Evolutionary conservation across 2,113 vertebrate species (phyloP).

Genomic region (Otis tarda): DNA sequence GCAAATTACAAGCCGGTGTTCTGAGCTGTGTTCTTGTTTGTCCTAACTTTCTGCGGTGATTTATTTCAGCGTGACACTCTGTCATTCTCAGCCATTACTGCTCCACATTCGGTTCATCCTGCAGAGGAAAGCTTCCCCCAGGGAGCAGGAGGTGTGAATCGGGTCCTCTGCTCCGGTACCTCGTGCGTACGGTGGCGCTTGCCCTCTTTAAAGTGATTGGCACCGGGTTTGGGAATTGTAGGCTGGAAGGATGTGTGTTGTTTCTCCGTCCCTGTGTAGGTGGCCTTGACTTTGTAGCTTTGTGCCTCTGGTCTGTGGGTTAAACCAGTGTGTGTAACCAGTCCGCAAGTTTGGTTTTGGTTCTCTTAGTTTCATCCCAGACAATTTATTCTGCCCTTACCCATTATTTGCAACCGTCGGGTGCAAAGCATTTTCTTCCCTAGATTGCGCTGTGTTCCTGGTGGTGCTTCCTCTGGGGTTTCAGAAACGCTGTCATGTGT

Average conservation of each 20-base stretch:
- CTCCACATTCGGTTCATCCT: not conserved
- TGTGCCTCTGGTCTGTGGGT: not conserved
- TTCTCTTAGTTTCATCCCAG: not conserved
- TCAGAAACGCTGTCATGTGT: not conserved
- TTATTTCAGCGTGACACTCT: not conserved
- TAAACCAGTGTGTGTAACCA: not conserved
- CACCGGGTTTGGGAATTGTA: not conserved
- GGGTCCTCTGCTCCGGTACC: not conserved
- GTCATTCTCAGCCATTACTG: not conserved
- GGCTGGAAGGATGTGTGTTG: not conserved
- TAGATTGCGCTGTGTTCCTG: not conserved
- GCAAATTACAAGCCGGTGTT: not conserved
- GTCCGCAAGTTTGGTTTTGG: not conserved
- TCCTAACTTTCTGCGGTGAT: not conserved
- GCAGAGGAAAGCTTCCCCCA: not conserved
- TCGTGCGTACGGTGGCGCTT: too few species aligned
- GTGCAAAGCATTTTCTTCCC: not conserved
- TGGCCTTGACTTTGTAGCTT: not conserved
- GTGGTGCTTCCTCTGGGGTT: not conserved
- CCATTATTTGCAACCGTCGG: not conserved
- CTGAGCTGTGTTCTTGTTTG: not conserved
- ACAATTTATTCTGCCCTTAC: not conserved
- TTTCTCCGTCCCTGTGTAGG: not conserved
- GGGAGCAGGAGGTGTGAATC: not conserved
- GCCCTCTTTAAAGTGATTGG: not conserved